These are phyloP conservation scores for Petrolisthes cinctipes DNA, from an alignment of 2,888 invertebrate genomes.

Conservation along the genomic window DNA sequence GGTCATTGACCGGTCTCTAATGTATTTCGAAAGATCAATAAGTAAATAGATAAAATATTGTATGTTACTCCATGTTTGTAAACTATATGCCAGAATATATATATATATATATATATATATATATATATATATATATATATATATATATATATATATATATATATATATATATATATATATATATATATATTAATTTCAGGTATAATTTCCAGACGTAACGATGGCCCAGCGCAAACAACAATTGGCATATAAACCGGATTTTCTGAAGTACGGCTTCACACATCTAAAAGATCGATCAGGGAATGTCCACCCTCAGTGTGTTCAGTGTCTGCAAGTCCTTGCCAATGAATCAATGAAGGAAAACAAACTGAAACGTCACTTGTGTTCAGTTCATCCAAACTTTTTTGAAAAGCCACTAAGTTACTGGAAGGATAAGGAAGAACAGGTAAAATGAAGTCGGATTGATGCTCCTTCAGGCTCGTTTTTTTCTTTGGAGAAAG, in stretches of 20 bases:
- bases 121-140: no score
- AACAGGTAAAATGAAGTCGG: slow-evolving; percentile 1
- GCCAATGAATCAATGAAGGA: not conserved
- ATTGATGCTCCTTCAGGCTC: slow-evolving; percentile 15
- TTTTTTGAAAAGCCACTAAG: slow-evolving; percentile 5
- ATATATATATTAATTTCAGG: no score
- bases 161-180: no score
- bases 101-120: no score
- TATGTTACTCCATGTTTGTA: no score
- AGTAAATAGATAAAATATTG: no score
- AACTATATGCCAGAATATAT: no score
- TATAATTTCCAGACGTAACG: not conserved
- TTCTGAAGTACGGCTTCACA: slow-evolving; percentile 11
- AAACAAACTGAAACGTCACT: slow-evolving; percentile 12
- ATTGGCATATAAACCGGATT: not conserved
- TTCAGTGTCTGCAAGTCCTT: no score
- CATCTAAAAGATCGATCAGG: not conserved
- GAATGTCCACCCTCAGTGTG: not conserved
- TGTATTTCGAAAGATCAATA: no score
- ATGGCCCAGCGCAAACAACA: not conserved
- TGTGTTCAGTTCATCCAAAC: slow-evolving; percentile 12
- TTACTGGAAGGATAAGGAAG: slow-evolving; percentile 15
- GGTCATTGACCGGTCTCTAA: no score
- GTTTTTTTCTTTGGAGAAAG: slow-evolving; percentile 25
- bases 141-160: no score